Evolutionary conservation across 2,797 vertebrate genomes (phyloP), one percentile per base, ranked within the genome.

Genomic region (Gymnodraco acuticeps): DNA sequence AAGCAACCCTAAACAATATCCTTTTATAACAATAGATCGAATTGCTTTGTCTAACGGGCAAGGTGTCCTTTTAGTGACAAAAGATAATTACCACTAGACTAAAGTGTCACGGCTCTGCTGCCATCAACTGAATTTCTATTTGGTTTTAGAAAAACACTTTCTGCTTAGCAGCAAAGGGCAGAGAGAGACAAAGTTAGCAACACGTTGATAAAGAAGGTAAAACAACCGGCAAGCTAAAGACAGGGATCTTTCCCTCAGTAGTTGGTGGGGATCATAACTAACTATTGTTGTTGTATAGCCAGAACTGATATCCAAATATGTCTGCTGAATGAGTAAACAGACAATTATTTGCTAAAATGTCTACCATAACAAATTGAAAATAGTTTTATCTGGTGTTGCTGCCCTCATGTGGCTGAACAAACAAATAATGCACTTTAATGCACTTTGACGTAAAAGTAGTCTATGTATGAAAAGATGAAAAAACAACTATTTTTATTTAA

Each of bases 331-430:
- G 33, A 38, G 33, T 38, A 38, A 38, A 38, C 8, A 45, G 4
- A 7, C 4, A 42, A 51, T 43, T 43, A 7, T 63, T 54, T 53
- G 59, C 2, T 11, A 9, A 48, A 60, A n/a, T 10, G 1, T 20
- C 15, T 52, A 46, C 17, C 14, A 46, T 51, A 42, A 14, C 4
- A 10, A 3, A 11, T 70, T 60, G 3, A 53, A 23, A 27, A 20
- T 7, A 1, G 11, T 47, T 64, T 41, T 14, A 41, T 12, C 13
- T 53, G 6, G 13, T 42, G 74, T 4, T 69, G n/a, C 38, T 75
- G 61, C 62, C 71, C 43, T 43, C 23, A 38, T 45, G 50, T 68
- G 78, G 58, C 6, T 20, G 33, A 38, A 38, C 45, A 23, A 54
- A 53, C 12, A 19, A 42, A 46, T 8, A 56, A 14, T 33, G 11